Evolutionary conservation across 2,888 invertebrate genomes (phyloP).

Genomic region (Alentia gelatinosa): DNA sequence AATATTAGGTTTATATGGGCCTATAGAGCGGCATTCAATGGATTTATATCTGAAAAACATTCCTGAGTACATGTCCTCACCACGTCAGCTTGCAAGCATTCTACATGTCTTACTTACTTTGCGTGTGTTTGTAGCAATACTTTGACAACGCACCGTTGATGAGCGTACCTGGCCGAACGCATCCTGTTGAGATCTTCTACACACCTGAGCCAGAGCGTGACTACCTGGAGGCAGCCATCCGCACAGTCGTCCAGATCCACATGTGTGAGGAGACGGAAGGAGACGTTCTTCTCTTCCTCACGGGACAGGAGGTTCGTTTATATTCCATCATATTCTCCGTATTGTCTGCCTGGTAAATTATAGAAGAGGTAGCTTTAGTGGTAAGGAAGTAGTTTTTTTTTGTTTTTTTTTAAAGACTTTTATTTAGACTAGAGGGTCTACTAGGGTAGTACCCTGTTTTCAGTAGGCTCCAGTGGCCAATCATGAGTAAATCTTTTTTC

Average conservation of each 20-base stretch:
- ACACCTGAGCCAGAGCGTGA: slow-evolving; percentile 99
- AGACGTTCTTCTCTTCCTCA: slow-evolving; percentile 94
- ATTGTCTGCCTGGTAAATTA: background rate
- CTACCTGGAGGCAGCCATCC: slow-evolving; percentile 98
- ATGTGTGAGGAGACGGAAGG: slow-evolving; percentile 88
- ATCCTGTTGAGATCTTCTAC: slow-evolving; percentile 98
- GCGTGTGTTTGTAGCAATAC: slow-evolving; percentile 87
- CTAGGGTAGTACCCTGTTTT: background rate
- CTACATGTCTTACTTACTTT: too few species aligned
- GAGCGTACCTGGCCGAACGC: slow-evolving; percentile 98
- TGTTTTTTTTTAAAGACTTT: too few species aligned
- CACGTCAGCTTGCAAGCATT: too few species aligned
- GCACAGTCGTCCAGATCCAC: slow-evolving; percentile 98
- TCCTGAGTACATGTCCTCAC: too few species aligned
- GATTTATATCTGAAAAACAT: too few species aligned
- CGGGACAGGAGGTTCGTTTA: slow-evolving; percentile 85
- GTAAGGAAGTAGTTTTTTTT: too few species aligned
- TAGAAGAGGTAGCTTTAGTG: too few species aligned
- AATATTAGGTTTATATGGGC: too few species aligned
- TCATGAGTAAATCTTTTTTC: too few species aligned
- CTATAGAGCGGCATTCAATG: too few species aligned
- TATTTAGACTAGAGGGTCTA: too few species aligned
- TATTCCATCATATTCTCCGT: background rate
- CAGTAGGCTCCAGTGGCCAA: too few species aligned
- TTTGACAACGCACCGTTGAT: slow-evolving; percentile 98